Evolutionary conservation across 2,113 vertebrate species (phyloP).

Genomic region (Amphilophus citrinellus): DNA sequence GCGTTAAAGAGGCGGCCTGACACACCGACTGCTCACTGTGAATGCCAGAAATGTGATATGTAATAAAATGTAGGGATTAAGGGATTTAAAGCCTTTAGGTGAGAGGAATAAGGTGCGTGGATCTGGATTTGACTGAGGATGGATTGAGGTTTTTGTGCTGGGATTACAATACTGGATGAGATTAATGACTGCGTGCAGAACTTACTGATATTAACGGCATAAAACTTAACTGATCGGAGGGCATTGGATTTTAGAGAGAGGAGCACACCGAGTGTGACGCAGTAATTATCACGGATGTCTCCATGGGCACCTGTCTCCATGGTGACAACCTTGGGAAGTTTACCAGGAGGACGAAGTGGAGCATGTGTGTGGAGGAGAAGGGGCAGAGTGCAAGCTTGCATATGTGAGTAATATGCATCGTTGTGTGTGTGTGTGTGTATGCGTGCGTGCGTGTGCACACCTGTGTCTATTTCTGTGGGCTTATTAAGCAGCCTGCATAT

Average conservation of each 20-base stretch:
- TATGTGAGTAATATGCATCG: slow-evolving; percentile 8
- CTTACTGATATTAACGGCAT: background rate
- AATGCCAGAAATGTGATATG: slow-evolving; percentile 55
- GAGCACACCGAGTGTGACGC: slow-evolving; percentile 39
- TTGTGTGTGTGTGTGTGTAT: background rate
- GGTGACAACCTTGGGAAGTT: slow-evolving; percentile 73
- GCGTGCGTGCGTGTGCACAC: background rate
- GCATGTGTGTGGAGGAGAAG: background rate
- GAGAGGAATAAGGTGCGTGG: slow-evolving; percentile 54
- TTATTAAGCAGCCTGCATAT: background rate
- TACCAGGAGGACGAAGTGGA: slow-evolving; percentile 61
- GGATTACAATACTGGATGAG: slow-evolving; percentile 49
- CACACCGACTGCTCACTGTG: slow-evolving; percentile 31
- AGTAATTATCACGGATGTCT: slow-evolving; percentile 42
- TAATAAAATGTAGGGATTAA: slow-evolving; percentile 67
- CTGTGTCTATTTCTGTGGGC: background rate
- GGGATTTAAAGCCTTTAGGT: slow-evolving; percentile 63
- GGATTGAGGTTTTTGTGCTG: slow-evolving; percentile 51
- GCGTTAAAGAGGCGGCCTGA: slow-evolving; percentile 17
- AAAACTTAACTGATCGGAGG: slow-evolving; percentile 23
- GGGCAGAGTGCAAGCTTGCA: background rate
- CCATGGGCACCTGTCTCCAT: slow-evolving; percentile 69
- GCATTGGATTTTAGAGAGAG: slow-evolving; percentile 13
- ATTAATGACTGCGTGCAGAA: slow-evolving; percentile 44
- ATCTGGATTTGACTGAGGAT: slow-evolving; percentile 52